Percentiles rank a stretch among this genome's conserved stretches.
These are phyloP conservation scores for Stenchaetothrips biformis DNA, from an alignment of 2,888 invertebrate genomes.

Conservation along the genomic window DNA sequence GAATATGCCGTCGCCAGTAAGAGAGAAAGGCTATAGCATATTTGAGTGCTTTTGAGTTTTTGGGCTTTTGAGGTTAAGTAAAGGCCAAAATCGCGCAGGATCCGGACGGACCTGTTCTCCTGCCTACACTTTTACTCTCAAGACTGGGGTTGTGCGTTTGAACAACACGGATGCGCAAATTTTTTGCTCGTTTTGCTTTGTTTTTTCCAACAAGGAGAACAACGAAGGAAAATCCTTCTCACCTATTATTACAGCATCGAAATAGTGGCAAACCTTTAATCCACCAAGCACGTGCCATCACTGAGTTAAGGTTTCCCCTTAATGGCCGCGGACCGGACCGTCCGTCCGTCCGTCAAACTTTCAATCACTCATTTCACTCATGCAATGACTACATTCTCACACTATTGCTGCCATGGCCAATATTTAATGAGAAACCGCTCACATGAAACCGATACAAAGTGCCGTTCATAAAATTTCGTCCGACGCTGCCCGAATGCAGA, in stretches of 20 bases:
- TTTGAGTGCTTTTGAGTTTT: background rate
- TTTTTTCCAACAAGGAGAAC: background rate
- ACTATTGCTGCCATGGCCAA: no score
- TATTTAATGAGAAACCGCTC: no score
- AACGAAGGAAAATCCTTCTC: no score
- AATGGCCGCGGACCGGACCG: no score
- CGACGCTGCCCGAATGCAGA: no score
- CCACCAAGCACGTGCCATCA: background rate
- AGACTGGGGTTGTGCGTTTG: background rate
- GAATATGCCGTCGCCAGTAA: background rate
- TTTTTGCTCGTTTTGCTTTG: background rate
- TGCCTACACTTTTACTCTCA: background rate
- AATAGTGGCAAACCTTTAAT: background rate
- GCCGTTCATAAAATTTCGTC: no score
- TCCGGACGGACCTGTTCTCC: background rate
- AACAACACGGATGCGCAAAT: background rate
- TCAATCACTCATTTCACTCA: no score
- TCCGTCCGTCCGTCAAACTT: no score
- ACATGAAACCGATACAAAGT: no score
- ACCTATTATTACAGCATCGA: background rate
- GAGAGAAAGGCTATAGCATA: background rate
- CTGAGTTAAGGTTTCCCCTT: no score
- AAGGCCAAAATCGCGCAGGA: background rate
- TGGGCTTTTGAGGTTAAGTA: background rate
- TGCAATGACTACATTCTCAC: no score